Conservation (phyloP, 2,888 invertebrate genomes). For the Melinaea marsaeus region DNA sequence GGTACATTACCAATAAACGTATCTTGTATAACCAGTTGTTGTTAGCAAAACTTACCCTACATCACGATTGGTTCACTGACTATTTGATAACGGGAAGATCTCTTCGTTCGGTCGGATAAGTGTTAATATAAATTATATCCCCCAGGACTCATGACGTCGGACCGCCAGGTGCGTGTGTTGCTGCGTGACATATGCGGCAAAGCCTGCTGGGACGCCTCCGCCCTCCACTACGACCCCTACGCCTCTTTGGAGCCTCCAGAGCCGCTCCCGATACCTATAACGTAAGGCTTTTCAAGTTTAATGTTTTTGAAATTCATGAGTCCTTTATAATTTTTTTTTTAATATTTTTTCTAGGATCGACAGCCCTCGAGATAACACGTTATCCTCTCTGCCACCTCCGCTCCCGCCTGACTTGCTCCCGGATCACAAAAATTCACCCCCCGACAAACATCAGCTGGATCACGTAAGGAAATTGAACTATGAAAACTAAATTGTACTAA, state of each 20-base stretch:
- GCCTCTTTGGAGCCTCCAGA: constrained; percentile 50
- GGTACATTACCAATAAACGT: no score
- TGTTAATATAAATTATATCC: no score
- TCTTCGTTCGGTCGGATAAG: no score
- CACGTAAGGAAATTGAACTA: constrained; percentile 78
- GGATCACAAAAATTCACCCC: constrained; percentile 87
- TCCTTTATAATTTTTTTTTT: no score
- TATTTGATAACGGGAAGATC: no score
- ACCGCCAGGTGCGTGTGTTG: constrained; percentile 90
- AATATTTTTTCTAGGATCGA: constrained; percentile 44
- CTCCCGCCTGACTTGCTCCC: constrained; percentile 86
- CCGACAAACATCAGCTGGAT: constrained; percentile 94
- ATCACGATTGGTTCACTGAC: no score
- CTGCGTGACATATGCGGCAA: constrained; percentile 95
- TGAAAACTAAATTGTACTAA: not conserved
- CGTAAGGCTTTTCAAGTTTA: constrained; percentile 36
- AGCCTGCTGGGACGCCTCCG: constrained; percentile 97
- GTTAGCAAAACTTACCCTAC: no score
- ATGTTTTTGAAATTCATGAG: not conserved
- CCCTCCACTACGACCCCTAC: constrained; percentile 88
- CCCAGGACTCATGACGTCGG: constrained; percentile 85
- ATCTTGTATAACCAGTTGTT: no score
- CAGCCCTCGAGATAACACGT: constrained; percentile 66
- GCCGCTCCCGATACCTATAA: constrained; percentile 50
- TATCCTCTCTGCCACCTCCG: constrained; percentile 79